Base-by-base conservation (phyloP, 2,888 invertebrate species). In the Neoscelio sp. region DNA sequence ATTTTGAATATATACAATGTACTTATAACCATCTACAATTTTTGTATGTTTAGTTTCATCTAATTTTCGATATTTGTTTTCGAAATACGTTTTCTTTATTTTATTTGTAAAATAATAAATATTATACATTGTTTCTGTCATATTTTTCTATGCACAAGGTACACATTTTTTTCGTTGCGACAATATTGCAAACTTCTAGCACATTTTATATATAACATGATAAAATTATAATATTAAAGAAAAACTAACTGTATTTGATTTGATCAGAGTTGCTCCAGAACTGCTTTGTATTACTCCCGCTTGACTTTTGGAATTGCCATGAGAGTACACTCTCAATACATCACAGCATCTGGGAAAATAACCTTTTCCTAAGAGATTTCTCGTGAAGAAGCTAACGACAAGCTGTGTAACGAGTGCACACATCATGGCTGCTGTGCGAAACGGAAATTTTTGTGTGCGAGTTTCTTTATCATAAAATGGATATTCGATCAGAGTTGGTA, bases 341-440 rank as follows among this genome's bases (percentile, higher is more conserved):
- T 90, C 90, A 64, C 89, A 90, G 62, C 88, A 90, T 52, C 86
- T 84, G 0, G 89, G 90, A 48, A 89, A 87, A 54, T 87, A 89
- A 2, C 88, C 88, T 65, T 86, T 87, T 6, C 89, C 88, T 12
- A 90, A 85, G 1, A 90, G 85, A 68, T 88, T 89, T 42, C 89
- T 85, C 17, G 90, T 89, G 26, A 92, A 83, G 74, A 88, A 89
- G n/a, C 93, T 93, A 13, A 93, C 91, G 28, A 90, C 73, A 12
- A 93, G 87, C 48, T 93, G 91, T 1, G 91, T 91, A 18, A 90
- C 78, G 8, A 93, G 87, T 2, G 93, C 92, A 8, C 92, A 86
- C 62, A 94, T 84, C 94, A 95, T 95, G 65, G 93, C 91, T 5
- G 93, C 88, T 0, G 94, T 94, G 73, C 94, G 92, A 86, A 94